Evolutionary conservation across 2,888 invertebrate species (phyloP).

Genomic region (Xestia xanthographa): DNA sequence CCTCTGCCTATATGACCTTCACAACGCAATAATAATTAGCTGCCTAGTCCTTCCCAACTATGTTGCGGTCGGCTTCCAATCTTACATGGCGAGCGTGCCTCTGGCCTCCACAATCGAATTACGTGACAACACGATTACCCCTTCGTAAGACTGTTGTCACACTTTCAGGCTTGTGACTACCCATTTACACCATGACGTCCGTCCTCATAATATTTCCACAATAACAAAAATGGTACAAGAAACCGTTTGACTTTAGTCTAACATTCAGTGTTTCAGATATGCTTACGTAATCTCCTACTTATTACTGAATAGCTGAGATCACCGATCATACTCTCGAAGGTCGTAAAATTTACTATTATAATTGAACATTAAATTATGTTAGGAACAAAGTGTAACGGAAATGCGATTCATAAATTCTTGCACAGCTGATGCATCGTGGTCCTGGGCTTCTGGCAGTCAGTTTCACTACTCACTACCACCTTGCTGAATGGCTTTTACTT

Average conservation of each 20-base stretch:
- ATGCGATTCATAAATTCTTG: not conserved
- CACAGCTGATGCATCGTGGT: not conserved
- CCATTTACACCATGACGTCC: not conserved
- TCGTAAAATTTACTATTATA: slow-evolving; percentile 24
- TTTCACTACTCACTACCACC: not conserved
- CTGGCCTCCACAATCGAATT: not conserved
- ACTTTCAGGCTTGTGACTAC: not conserved
- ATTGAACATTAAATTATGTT: slow-evolving; percentile 13
- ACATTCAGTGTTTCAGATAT: not conserved
- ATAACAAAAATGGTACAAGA: not conserved
- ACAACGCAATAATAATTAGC: no score
- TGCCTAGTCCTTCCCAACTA: not conserved
- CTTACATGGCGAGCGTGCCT: not conserved
- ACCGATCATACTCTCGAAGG: slow-evolving; percentile 13
- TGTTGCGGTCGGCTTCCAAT: not conserved
- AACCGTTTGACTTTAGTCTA: not conserved
- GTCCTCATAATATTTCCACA: slow-evolving; percentile 4
- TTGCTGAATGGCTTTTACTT: not conserved
- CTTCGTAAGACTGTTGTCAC: not conserved
- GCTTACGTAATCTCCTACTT: slow-evolving; percentile 24
- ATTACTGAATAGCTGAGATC: slow-evolving; percentile 40
- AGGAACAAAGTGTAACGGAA: slow-evolving; percentile 14
- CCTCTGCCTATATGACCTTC: no score
- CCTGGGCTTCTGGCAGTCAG: not conserved
- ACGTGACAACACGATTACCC: not conserved